Base-by-base conservation (phyloP, 1,140 invertebrate species). In the Cataglyphis hispanica region DNA sequence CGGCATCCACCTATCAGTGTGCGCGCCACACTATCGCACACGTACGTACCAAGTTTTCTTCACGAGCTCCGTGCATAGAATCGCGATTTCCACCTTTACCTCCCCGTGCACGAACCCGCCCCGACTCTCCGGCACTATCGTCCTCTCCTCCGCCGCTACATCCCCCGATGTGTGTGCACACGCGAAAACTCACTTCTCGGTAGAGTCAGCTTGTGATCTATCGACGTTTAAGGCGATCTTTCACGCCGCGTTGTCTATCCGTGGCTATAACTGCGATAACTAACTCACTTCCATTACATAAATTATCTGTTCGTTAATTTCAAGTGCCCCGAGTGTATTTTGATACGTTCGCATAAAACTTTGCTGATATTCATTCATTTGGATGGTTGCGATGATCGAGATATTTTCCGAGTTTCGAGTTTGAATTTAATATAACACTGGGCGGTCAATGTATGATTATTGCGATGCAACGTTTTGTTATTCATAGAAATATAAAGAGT, bases 231-330 rank as follows among this genome's bases (percentile, higher is more conserved):
- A 40, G 37, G 64, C 56, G 22, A 37, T 72, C 53, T 40, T 40
- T 31, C 43, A 25, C 43, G 22, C 13, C 58, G 56, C 60, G 27
- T 66, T 19, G 16, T 61, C 60, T 46, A 53, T 64, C 66, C 46
- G 10, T 43, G 22, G n/a, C 31, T 40, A 87, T 85, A 87, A 89
- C 66, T 74, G 43, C 76, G 77, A 77, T 83, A 85, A 87, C 72
- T 75, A 40, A 63, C 50, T 37, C 31, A 27, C 22, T 53, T 77
- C 58, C 61, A 70, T 87, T 81, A 60, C 61, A 85, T 37, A 56
- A 83, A 89, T 87, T 87, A 85, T 76, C n/a, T 5, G 16, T 13
- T n/a, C 10, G 22, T 22, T 63, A 37, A 25, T 81, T 81, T 70
- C 31, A 16, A 22, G 25, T 6, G 46, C 46, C 46, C 46, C 46